These are phyloP conservation scores for Yponomeuta sedellus DNA, from an alignment of 2,888 invertebrate species.

Conservation along the genomic window DNA sequence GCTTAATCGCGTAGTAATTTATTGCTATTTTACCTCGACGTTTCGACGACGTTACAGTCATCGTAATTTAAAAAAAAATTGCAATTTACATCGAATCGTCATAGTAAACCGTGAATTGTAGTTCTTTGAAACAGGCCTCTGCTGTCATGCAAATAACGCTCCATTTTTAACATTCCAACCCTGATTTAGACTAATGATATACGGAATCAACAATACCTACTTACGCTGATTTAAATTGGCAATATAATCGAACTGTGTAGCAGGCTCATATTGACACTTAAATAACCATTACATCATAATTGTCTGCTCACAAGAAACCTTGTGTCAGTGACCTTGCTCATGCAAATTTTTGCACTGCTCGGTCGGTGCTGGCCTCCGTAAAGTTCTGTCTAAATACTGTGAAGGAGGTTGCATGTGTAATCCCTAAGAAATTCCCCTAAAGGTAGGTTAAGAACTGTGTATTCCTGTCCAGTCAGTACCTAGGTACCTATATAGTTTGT, in stretches of 20 bases:
- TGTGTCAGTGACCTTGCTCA: background rate
- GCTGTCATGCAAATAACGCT: no score
- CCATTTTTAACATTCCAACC: no score
- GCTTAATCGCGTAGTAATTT: no score
- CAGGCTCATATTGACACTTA: conserved; percentile 1
- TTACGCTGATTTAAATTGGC: background rate
- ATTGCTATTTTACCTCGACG: no score
- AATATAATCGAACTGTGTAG: background rate
- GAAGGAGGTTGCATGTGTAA: background rate
- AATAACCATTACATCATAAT: conserved; percentile 11
- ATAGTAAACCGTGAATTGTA: no score
- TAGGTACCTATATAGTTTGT: no score
- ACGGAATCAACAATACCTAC: background rate
- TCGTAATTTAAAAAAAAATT: no score
- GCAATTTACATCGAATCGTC: no score
- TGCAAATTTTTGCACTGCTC: background rate
- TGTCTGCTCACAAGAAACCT: background rate
- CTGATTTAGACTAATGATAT: no score
- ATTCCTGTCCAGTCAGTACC: no score
- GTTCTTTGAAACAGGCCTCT: no score
- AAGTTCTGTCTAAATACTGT: background rate
- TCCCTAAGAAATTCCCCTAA: background rate
- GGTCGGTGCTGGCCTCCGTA: background rate
- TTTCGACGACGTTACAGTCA: no score
- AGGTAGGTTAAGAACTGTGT: background rate